Percentiles rank a stretch among this genome's conserved stretches.
phyloP scores from a whole-genome alignment of 2,888 invertebrate species.

The Pilophorus perplexus region DNA sequence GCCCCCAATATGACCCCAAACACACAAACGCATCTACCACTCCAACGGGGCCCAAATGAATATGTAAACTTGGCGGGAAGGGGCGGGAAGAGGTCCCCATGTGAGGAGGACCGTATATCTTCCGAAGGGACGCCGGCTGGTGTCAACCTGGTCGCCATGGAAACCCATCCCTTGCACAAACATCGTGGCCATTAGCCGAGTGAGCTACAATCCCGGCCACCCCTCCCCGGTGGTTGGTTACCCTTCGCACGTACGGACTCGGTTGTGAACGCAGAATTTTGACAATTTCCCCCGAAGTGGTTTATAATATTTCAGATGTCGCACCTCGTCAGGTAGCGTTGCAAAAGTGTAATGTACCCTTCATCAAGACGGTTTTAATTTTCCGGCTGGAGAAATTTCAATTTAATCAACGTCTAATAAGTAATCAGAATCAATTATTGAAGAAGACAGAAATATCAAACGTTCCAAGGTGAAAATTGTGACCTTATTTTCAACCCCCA shows the following conservation, averaged over 20 bases:
- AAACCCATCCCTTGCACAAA: constrained; percentile 29
- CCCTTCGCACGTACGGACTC: too few relatives aligned
- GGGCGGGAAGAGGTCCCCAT: background rate
- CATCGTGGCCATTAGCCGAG: constrained; percentile 34
- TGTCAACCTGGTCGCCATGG: constrained; percentile 29
- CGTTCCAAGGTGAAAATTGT: too few relatives aligned
- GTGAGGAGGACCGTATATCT: constrained; percentile 34
- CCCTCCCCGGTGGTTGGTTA: constrained; percentile 4
- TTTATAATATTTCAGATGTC: too few relatives aligned
- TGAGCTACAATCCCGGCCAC: constrained; percentile 25
- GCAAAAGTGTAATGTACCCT: too few relatives aligned
- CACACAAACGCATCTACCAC: background rate
- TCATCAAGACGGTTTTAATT: too few relatives aligned
- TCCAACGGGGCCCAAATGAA: constrained; percentile 17
- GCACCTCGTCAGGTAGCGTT: too few relatives aligned
- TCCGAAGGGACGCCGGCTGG: constrained; percentile 25
- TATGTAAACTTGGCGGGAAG: background rate
- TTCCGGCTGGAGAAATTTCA: background rate
- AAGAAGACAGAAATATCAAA: too few relatives aligned
- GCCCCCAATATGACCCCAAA: too few relatives aligned
- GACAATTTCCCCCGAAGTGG: too few relatives aligned
- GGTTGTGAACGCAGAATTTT: too few relatives aligned
- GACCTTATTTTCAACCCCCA: too few relatives aligned
- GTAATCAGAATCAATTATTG: too few relatives aligned
- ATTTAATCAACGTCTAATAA: background rate